Base-by-base conservation (phyloP, 2,888 invertebrate genomes). In the Holacanthella duospinosa region DNA sequence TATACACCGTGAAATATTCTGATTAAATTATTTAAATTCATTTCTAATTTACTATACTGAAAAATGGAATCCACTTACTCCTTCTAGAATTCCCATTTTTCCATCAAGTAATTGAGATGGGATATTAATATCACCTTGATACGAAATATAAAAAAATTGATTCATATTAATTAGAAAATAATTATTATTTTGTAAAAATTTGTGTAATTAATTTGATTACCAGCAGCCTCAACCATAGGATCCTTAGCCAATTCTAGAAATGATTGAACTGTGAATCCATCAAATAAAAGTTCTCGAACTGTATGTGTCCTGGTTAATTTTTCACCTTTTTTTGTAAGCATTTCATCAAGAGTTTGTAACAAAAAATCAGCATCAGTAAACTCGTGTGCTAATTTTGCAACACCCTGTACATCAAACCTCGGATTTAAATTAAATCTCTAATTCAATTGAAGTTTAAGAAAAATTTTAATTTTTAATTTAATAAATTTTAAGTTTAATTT, bases 241-340 rank as follows among this genome's bases (percentile, higher is more conserved):
- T 29, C 58, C 21, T 43, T 58, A 3, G 28, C 29, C 12, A 58
- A 24, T 28, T 58, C 58, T 28, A 58, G 24, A 29, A 58, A 69
- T 4, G 67, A 6, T 59, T 68, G 60, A 26, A 68, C 66, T 21
- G 64, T 61, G 0, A 68, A 58, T 1, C 71, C 69, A 19, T 68
- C 68, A 61, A 71, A 71, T 21, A 71, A 55, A 3, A 70, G 21
- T 21, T 68, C 65, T 27, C 59, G 61, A 25, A 71, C 67, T 26
- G 61, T 69, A 25, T 66, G 68, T n/a, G 68, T 70, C 29, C 66
- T 43, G 9, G 60, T 64, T n/a, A 71, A 29, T 62, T 64, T 66
- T 61, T 71, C 71, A n/a, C 70, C 71, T 56, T 67, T 68, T 1
- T 63, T 65, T 19, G 65, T 43, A 2, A 71, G 61, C 65, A 64